A percentile compares a stretch with the other conserved stretches of the same genome.
Conservation (phyloP, 2,797 vertebrate genomes). For the Emydoidea blandingii region DNA sequence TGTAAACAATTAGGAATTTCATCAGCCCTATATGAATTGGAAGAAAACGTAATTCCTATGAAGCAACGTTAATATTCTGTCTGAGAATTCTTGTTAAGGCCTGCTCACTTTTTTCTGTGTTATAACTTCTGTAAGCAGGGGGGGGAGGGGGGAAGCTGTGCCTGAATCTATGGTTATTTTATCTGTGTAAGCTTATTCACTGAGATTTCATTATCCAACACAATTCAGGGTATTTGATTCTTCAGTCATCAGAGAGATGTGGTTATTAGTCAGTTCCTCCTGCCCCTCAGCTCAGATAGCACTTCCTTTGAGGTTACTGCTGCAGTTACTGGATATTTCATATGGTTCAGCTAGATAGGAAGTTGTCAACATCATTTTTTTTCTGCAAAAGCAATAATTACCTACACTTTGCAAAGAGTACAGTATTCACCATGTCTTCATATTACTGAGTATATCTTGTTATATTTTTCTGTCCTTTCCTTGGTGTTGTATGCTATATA, state of each 20-base stretch:
- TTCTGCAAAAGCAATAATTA: not conserved
- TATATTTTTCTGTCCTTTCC: not conserved
- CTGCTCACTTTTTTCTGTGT: not conserved
- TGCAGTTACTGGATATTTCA: constrained; percentile 23
- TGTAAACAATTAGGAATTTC: not conserved
- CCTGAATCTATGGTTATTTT: not conserved
- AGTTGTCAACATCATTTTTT: constrained; percentile 29
- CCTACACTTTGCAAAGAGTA: not conserved
- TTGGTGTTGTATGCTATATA: not conserved
- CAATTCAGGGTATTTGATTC: constrained; percentile 21
- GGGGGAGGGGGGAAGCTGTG: not conserved
- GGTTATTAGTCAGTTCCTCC: constrained; percentile 14
- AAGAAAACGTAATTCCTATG: not conserved
- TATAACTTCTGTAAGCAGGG: not conserved
- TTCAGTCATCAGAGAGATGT: constrained; percentile 20
- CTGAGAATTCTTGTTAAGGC: not conserved
- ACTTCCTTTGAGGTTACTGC: constrained; percentile 39
- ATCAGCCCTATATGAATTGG: not conserved
- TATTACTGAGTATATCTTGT: not conserved
- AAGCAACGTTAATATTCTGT: not conserved
- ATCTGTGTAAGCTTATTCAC: not conserved
- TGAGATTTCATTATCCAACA: not conserved
- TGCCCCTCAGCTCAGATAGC: constrained; percentile 23
- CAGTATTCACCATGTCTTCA: not conserved
- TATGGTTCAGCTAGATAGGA: constrained; percentile 41